Conservation (phyloP, 2,797 vertebrate genomes). For the Sardinella longiceps region DNA sequence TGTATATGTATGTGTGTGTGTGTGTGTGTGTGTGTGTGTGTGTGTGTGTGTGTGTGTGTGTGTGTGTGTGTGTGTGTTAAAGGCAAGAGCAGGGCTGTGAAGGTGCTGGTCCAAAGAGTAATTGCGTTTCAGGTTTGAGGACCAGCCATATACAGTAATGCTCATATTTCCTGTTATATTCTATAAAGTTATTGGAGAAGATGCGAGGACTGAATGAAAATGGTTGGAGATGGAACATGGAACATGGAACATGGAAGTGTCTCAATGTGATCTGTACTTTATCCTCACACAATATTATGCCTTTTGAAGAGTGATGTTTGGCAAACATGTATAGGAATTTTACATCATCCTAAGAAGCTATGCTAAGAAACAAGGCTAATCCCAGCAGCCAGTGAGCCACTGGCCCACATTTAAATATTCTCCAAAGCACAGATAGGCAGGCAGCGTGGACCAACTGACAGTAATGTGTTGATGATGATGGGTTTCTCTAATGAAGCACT, state of each 20-base stretch:
- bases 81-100: too few species aligned
- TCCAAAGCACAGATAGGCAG: background rate
- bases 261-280: background rate
- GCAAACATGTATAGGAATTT: background rate
- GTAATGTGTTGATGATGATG: background rate
- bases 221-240: background rate
- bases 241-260: background rate
- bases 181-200: too few species aligned
- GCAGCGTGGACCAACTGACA: background rate
- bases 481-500: background rate
- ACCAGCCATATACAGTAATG: background rate
- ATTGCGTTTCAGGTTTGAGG: background rate
- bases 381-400: background rate
- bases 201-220: background rate
- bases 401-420: background rate
- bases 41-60: background rate
- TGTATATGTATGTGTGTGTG: background rate
- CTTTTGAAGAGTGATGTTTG: background rate
- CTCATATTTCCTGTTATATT: background rate
- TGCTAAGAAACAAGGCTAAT: background rate
- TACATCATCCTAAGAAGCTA: background rate
- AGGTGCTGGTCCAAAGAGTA: background rate
- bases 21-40: background rate
- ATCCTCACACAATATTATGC: background rate
- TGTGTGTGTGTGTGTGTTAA: background rate